phyloP scores from a whole-genome alignment of 2,888 invertebrate genomes.

The Acronicta aceris region DNA sequence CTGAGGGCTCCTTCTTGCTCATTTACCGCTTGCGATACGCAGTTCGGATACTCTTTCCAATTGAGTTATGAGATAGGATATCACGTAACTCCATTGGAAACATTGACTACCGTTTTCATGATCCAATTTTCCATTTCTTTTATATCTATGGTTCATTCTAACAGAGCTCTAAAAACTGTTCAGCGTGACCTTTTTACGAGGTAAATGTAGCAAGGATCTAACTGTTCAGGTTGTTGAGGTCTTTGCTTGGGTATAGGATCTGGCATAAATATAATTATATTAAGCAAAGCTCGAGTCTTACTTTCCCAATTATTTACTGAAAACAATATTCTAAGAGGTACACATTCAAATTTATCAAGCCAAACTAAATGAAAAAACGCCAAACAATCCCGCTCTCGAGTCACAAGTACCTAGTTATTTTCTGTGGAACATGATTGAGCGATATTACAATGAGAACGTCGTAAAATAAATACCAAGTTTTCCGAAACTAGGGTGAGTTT shows the following conservation, averaged over 20 bases:
- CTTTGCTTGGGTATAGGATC: conserved; percentile 11
- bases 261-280: background rate
- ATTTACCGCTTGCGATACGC: conserved; percentile 70
- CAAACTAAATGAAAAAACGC: conserved; percentile 13
- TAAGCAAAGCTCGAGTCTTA: background rate
- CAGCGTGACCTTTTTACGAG: background rate
- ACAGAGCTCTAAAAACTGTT: conserved; percentile 16
- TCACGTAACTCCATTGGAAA: conserved; percentile 2
- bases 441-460: conserved; percentile 5
- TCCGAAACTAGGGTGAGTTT: conserved; percentile 14
- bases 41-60: conserved; percentile 58
- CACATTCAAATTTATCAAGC: conserved; percentile 11
- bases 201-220: too few species aligned
- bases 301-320: conserved; percentile 1
- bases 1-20: conserved; percentile 55
- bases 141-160: conserved; percentile 17
- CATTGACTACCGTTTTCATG: conserved; percentile 51
- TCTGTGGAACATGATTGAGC: conserved; percentile 3
- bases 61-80: conserved; percentile 48
- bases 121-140: conserved; percentile 44
- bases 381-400: background rate
- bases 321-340: background rate
- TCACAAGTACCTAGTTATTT: conserved; percentile 7
- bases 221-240: conserved; percentile 2
- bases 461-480: conserved; percentile 8